Percentiles rank a stretch among this genome's conserved stretches.
Conservation (phyloP, 2,113 vertebrate species). For the Campylomormyrus tamandua region DNA sequence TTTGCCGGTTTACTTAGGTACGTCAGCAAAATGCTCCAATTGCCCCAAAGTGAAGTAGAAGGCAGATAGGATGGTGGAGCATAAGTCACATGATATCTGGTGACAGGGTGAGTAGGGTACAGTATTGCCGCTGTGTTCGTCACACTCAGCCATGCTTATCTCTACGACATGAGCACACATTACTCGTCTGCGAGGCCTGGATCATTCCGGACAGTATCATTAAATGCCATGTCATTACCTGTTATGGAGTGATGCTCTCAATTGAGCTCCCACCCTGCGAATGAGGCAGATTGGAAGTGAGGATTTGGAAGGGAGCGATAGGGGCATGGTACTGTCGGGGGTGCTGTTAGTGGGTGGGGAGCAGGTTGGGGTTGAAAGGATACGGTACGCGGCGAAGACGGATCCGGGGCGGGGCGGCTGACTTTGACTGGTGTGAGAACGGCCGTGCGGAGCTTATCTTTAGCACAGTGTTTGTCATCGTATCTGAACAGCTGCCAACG, state of each 20-base stretch:
- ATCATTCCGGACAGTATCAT: conserved; percentile 99
- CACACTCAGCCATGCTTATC: conserved; percentile 85
- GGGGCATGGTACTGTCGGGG: conserved; percentile 54
- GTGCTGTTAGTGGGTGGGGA: conserved; percentile 56
- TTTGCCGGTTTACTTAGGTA: conserved; percentile 55
- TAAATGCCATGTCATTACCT: conserved; percentile 99
- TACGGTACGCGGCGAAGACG: conserved; percentile 65
- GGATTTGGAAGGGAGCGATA: conserved; percentile 46
- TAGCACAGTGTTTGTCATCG: conserved; percentile 95
- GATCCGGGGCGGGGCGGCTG: conserved; percentile 67
- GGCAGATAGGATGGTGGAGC: conserved; percentile 62
- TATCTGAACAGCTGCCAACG: conserved; percentile 71
- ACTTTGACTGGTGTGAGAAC: conserved; percentile 83
- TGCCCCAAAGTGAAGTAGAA: conserved; percentile 55
- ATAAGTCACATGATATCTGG: conserved; percentile 87
- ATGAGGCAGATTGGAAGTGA: conserved; percentile 54
- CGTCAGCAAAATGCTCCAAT: conserved; percentile 54
- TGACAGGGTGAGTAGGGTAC: conserved; percentile 81
- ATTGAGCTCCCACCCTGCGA: conserved; percentile 79
- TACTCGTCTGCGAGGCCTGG: conserved; percentile 78
- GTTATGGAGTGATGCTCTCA: conserved; percentile 90
- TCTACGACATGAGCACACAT: conserved; percentile 78
- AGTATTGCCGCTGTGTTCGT: conserved; percentile 56
- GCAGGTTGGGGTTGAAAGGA: conserved; percentile 40
- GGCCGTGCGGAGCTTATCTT: conserved; percentile 63